Evolutionary conservation across 2,113 vertebrate genomes (phyloP), one percentile per base, ranked within the genome.

Genomic region (Pavo muticus): DNA sequence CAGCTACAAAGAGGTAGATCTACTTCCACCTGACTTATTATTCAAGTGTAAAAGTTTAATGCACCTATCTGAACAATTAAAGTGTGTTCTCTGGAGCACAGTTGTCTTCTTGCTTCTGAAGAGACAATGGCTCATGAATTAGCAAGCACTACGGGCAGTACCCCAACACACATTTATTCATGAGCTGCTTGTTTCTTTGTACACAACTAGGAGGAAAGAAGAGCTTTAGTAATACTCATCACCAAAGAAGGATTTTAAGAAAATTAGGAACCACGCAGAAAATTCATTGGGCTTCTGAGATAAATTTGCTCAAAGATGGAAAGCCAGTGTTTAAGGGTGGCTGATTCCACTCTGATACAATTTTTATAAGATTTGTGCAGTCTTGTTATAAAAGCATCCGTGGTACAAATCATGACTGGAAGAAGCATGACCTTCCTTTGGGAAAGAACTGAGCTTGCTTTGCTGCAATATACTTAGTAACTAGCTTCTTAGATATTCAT

Each of bases 1-100:
- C 23, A 35, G 11, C 48, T 63, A 27, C 60, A 42, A 76, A 85
- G 40, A 86, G 40, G 54, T 39, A 82, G 48, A 64, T 69, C 79
- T 18, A 23, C 40, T 29, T 70, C 30, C 16, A 48, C 23, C 2
- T 20, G 39, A 84, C 61, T 86, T 88, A 89, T 47, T 65, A 83
- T 64, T 80, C 70, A 64, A 67, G 69, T 32, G 20, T 73, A 81
- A 78, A 97, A 73, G 76, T 65, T 90, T 75, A 86, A 94, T 42
- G 67, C 10, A 45, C 44, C 75, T 81, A 63, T 90, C 90, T 81
- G 59, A 90, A 82, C 92, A 96, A 85, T 85, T 89, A 83, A 87
- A 89, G 74, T 2, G 4, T 67, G 73, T 18, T 91, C 91, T 87
- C 61, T 15, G 10, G 56, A 84, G 89, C 7, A 0, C 29, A 60